Evolutionary conservation across 2,797 vertebrate genomes (phyloP), one percentile per base, ranked within the genome.

Genomic region (Chelmon rostratus): DNA sequence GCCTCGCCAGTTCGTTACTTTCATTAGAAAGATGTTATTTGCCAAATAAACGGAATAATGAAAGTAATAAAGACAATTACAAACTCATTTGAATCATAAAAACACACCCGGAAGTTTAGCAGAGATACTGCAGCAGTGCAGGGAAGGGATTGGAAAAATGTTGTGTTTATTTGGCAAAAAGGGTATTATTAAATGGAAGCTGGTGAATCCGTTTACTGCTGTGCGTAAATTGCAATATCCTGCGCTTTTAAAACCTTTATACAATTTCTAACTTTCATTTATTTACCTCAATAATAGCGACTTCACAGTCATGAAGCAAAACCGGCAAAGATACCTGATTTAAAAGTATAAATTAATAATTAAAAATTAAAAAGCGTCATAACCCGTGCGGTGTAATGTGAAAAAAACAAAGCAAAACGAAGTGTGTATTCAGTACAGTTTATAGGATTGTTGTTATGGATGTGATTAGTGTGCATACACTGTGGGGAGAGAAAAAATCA

Each of bases 41-140:
- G 96, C 92, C 96, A 94, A 94, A 96, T 97, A 97, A 97, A 96
- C 88, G 94, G 87, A 96, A 95, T 97, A 97, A 98, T 97, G 95
- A 97, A 96, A 95, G 96, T 92, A 96, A 97, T 97, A 95, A 97
- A 97, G 95, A 94, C 93, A 97, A 98, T 98, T 97, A 97, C 93
- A 95, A 91, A 89, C 95, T 94, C 93, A 95, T 95, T 96, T 95
- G 94, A 96, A 96, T 96, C 88, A 95, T 95, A 94, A 95, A 95
- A 95, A 95, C 93, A 94, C 92, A 82, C 88, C 79, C 87, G 93
- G 95, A 95, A 93, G 95, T 96, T 94, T 91, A 68, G 76, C 74
- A 73, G 75, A 65, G 69, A 86, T 90, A 66, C 68, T 82, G 46
- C 78, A 84, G 79, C 85, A 78, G 71, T 53, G 86, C 68, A 81